phyloP scores from a whole-genome alignment of 2,113 vertebrate species.

The Microtus montanus region DNA sequence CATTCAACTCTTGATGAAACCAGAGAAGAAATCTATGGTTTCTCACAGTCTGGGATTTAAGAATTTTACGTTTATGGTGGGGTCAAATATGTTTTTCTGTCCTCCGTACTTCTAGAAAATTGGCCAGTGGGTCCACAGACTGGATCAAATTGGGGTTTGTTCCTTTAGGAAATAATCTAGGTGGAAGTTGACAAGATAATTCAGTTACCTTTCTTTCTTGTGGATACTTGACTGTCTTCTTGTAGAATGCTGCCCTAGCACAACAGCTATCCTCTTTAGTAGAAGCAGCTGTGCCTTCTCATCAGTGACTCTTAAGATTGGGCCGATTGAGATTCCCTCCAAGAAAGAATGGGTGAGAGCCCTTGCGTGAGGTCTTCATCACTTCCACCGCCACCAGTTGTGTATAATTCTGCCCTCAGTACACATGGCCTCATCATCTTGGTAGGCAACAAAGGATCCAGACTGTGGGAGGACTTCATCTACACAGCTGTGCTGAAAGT shows the following conservation, averaged over 20 bases:
- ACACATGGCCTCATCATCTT: too few relatives aligned
- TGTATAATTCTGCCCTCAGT: background rate
- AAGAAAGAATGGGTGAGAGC: background rate
- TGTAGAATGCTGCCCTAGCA: background rate
- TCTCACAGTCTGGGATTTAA: background rate
- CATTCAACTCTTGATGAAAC: background rate
- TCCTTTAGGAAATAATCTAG: background rate
- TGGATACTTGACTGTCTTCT: background rate
- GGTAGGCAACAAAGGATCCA: background rate
- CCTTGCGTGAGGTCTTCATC: background rate
- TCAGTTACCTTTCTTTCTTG: background rate
- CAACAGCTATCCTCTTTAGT: background rate
- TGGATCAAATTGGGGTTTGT: conserved; percentile 11
- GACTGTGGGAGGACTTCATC: background rate
- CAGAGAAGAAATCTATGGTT: background rate
- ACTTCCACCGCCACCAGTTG: background rate
- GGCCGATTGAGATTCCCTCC: background rate
- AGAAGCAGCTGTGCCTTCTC: background rate
- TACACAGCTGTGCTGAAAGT: background rate
- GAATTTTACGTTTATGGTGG: background rate
- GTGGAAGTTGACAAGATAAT: background rate
- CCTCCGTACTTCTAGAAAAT: background rate
- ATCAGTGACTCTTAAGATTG: background rate
- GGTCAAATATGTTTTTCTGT: background rate
- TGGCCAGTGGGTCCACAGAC: background rate